A percentile compares a stretch with the other conserved stretches of the same genome.
Conservation (phyloP, 2,113 vertebrate genomes). For the Nerophis lumbriciformis region DNA sequence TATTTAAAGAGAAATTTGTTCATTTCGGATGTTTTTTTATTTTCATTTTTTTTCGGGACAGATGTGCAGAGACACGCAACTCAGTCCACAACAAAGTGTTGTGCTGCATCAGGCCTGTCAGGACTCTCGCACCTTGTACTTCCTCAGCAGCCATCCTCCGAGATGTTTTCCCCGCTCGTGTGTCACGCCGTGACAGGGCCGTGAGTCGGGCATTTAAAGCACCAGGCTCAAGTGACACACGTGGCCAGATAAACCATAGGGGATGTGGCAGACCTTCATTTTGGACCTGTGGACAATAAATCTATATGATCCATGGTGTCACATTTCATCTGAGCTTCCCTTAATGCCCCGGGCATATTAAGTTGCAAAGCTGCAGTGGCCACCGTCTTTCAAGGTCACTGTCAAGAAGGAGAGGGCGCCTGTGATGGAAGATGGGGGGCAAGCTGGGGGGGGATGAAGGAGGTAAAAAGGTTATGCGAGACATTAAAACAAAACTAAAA, state of each 20-base stretch:
- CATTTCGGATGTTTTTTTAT: not conserved
- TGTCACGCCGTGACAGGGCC: constrained; percentile 27
- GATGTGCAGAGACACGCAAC: constrained; percentile 21
- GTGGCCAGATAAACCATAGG: constrained; percentile 31
- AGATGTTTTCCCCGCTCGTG: constrained; percentile 18
- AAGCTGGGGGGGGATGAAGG: not conserved
- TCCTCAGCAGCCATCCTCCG: constrained; percentile 4
- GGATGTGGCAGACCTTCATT: not conserved
- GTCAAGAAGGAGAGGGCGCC: constrained; percentile 18
- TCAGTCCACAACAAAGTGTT: constrained; percentile 21
- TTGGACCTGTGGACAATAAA: constrained; percentile 32
- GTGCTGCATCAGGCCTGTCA: not conserved
- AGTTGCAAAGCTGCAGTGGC: constrained; percentile 32
- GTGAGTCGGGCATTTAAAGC: constrained; percentile 36
- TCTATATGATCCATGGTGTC: constrained; percentile 32
- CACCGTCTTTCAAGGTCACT: constrained; percentile 42
- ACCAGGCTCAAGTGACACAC: constrained; percentile 20
- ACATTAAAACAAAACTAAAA: not conserved
- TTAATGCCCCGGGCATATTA: constrained; percentile 37
- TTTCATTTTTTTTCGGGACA: not conserved
- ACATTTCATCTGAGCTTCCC: constrained; percentile 22
- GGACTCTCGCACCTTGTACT: not conserved
- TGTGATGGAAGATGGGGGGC: constrained; percentile 10
- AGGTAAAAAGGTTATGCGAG: constrained; percentile 4
- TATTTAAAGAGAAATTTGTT: too few species aligned